Base-by-base conservation (phyloP, 2,113 vertebrate genomes). In the Alligator mississippiensis region DNA sequence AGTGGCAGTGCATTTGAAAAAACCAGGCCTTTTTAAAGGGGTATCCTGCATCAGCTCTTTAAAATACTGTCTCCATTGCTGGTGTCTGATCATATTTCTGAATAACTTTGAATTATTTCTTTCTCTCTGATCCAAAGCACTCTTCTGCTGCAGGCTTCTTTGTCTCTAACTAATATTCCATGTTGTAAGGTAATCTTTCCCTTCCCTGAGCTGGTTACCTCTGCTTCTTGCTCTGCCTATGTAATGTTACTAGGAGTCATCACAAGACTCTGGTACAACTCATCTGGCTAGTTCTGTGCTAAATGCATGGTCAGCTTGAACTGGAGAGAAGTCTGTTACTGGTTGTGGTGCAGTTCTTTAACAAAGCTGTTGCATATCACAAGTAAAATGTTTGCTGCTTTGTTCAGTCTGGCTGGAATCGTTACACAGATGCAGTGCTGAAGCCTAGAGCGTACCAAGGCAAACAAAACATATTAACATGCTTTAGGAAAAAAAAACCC, bases 201-300 rank as follows among this genome's bases (percentile, higher is more conserved):
- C 9, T 70, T 28, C 83, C 83, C 80, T 55, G 60, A 82, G 3
- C 15, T 9, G 24, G 1, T 70, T 77, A 87, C 34, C 11, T 86
- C 84, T 59, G 34, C 59, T 14, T 4, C 0, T 0, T 62, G 34
- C 34, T 82, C 5, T 70, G 54, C 64, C 15, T 34, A 10, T n/a
- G 17, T n/a, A 30, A 17, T 70, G 16, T 34, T 21, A 21, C 21
- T 70, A 30, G 30, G 66, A 34, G 66, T 70, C 30, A 70, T 70
- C 15, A 21, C 18, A 28, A 55, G 57, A 4, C 13, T 70, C 22
- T 47, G 3, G 82, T 61, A 24, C 2, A 34, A 9, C 10, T 58
- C 60, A 8, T 86, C 34, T 83, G 60, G 63, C 68, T 24, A 85
- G 61, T 62, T 88, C 54, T 87, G 15, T 13, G 22, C 80, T 70